Evolutionary conservation across 2,797 vertebrate genomes (phyloP), one percentile per base, ranked within the genome.

Genomic region (Lacerta viridis): DNA sequence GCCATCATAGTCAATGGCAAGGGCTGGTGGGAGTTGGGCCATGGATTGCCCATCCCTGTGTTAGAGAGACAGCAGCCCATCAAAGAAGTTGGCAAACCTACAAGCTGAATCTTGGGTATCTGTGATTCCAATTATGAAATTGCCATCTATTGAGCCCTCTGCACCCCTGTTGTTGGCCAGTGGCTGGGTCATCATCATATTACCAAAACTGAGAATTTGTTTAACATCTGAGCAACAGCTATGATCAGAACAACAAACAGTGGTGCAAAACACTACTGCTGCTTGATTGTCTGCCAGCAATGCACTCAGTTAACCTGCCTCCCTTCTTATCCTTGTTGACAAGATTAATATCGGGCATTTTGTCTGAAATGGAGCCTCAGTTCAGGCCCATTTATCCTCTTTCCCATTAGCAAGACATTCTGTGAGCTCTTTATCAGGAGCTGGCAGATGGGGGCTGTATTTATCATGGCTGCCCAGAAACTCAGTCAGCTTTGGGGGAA

Each of bases 321-420:
- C 59, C 27, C 80, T 75, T 64, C 86, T 87, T 87, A 82, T 82
- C 86, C 78, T 59, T 76, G 25, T 39, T 89, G 61, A 86, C 84
- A 89, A 89, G 78, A 89, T 89, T 85, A 86, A 86, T 81, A 86
- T 55, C 61, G 23, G 83, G 41, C 78, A 82, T 89, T 89, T 81
- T 85, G 68, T 89, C 71, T 82, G 84, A 85, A 68, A 89, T 89
- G 78, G 59, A 82, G 43, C 71, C 61, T 89, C 71, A 82, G 33
- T 86, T 82, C 78, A 85, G 66, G 69, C 78, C 83, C 78, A 89
- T 85, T 86, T 89, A 85, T 89, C 79, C 78, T 76, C 78, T 85
- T 89, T 86, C 72, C 72, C 78, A 86, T 89, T 89, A 86, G 88
- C 71, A 86, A 89, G 72, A 85, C 83, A 86, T 86, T 81, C 78